Evolutionary conservation across 2,113 vertebrate species (phyloP).

Genomic region (Menura novaehollandiae): DNA sequence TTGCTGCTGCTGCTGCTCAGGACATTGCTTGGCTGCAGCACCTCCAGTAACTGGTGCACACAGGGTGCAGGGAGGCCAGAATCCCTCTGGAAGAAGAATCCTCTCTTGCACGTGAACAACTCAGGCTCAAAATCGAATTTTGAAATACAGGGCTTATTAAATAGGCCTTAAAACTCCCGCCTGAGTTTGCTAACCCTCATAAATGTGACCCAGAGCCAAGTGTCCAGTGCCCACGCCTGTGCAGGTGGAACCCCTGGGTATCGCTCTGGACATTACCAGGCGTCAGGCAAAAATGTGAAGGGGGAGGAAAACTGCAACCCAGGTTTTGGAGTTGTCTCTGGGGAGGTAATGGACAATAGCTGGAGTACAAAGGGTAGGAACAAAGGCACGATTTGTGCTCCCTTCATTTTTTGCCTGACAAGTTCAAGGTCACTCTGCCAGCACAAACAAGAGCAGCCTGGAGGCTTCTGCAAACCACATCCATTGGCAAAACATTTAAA

Average conservation of each 20-base stretch:
- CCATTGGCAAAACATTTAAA: neutral
- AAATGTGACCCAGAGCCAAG: neutral
- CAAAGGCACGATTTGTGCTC: neutral
- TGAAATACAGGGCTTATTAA: neutral
- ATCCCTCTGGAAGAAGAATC: neutral
- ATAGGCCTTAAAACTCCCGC: neutral
- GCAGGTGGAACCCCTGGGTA: neutral
- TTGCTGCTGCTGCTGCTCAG: neutral
- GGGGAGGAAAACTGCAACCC: neutral
- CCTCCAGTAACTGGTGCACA: neutral
- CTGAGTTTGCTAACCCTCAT: neutral
- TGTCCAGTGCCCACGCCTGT: neutral
- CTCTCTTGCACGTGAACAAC: neutral
- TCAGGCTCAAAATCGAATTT: neutral
- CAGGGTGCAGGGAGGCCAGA: neutral
- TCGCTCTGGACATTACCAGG: neutral
- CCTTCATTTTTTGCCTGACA: neutral
- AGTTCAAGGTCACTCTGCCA: neutral
- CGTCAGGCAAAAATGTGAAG: neutral
- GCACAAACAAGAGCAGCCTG: neutral
- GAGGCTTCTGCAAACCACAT: neutral
- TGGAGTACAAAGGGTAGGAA: neutral
- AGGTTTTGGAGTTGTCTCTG: neutral
- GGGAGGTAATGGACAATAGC: neutral
- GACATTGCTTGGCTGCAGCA: neutral